These are phyloP conservation scores for Emmelina monodactyla DNA, from an alignment of 2,888 invertebrate species.

Conservation along the genomic window DNA sequence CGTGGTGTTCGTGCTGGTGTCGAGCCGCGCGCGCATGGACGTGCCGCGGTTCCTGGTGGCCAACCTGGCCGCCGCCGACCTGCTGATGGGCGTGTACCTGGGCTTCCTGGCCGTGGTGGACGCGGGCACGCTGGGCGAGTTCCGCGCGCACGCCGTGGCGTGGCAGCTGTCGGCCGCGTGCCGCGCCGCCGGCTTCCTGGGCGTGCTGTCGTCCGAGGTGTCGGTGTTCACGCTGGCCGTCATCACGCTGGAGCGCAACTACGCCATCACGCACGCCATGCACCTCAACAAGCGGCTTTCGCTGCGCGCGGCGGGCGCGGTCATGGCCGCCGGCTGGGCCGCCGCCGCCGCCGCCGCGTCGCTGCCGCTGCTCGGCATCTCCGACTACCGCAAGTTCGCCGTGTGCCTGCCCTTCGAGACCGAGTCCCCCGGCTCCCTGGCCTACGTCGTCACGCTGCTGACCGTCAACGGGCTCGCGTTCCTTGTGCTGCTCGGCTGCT, in stretches of 20 bases:
- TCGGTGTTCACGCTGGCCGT: slow-evolving; percentile 96
- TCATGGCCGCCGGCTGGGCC: slow-evolving; percentile 93
- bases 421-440: slow-evolving; percentile 76
- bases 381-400: slow-evolving; percentile 95
- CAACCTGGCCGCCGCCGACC: slow-evolving; percentile 95
- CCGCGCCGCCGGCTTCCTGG: slow-evolving; percentile 92
- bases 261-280: slow-evolving; percentile 98
- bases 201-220: slow-evolving; percentile 91
- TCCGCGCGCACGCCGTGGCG: slow-evolving; percentile 93
- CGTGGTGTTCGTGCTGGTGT: slow-evolving; percentile 92
- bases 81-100: slow-evolving; percentile 96
- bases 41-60: slow-evolving; percentile 96
- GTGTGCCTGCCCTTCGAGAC: slow-evolving; percentile 97
- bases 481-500: slow-evolving; percentile 93
- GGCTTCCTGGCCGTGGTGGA: slow-evolving; percentile 90
- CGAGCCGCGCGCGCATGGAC: slow-evolving; percentile 92
- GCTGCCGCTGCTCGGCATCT: slow-evolving; percentile 88
- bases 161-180: slow-evolving; percentile 98
- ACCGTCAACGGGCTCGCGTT: slow-evolving; percentile 94
- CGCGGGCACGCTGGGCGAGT: slow-evolving; percentile 94
- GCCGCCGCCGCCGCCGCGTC: slow-evolving; percentile 88
- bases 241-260: slow-evolving; percentile 94
- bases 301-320: slow-evolving; percentile 87
- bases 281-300: slow-evolving; percentile 94
- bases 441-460: slow-evolving; percentile 91